Percentiles rank a stretch among this genome's conserved stretches.
phyloP scores from a whole-genome alignment of 2,888 invertebrate genomes.

The Meghimatium bilineatum region DNA sequence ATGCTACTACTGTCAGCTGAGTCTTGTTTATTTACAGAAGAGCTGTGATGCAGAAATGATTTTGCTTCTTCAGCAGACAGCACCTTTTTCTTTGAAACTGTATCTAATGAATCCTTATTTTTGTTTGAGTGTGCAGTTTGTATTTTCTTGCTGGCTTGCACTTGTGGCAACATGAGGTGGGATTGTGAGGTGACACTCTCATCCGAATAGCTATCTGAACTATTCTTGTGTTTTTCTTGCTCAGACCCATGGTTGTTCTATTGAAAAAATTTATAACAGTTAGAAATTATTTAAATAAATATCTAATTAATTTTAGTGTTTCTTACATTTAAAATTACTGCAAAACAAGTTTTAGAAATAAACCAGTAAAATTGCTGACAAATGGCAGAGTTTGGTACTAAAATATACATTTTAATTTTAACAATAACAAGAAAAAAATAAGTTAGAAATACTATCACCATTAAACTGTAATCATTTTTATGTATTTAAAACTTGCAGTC shows the following conservation, averaged over 20 bases:
- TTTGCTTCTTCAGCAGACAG: not conserved
- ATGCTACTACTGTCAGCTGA: not conserved
- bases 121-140: not conserved
- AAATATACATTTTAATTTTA: no score
- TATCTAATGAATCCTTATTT: not conserved
- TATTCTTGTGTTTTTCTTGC: not conserved
- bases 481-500: no score
- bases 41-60: not conserved
- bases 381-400: no score
- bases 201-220: constrained; percentile 28
- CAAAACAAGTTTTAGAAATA: no score
- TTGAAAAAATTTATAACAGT: not conserved
- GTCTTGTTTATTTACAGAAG: not conserved
- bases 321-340: no score
- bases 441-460: no score
- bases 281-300: not conserved
- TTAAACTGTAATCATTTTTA: no score
- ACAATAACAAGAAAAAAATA: no score
- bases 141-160: not conserved
- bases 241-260: constrained; percentile 35
- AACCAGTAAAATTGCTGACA: no score
- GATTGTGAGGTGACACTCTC: constrained; percentile 28
- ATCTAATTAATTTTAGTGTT: no score
- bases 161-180: not conserved
- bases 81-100: not conserved